These are phyloP conservation scores for Girardinus metallicus DNA, from an alignment of 2,797 vertebrate species.

Conservation along the genomic window DNA sequence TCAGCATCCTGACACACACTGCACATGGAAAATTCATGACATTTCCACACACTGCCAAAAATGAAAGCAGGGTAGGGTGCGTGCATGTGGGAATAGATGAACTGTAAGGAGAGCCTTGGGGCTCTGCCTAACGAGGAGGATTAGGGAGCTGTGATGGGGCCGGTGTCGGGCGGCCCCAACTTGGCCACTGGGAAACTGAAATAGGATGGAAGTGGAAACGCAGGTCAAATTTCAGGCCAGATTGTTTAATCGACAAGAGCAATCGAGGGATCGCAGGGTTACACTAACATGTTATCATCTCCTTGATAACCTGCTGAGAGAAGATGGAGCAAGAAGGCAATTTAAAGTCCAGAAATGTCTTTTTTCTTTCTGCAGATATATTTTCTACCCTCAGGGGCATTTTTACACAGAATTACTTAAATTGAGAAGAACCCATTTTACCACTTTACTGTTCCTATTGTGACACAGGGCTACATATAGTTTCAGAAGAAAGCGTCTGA, in stretches of 20 bases:
- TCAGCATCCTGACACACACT: conserved; percentile 54
- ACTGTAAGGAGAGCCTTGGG: conserved; percentile 67
- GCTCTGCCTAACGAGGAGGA: conserved; percentile 70
- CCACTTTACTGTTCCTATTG: conserved; percentile 6
- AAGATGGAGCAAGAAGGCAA: conserved; percentile 19
- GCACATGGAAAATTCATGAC: conserved; percentile 68
- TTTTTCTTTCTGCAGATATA: neutral
- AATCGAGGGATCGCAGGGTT: conserved; percentile 59
- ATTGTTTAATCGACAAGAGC: conserved; percentile 58
- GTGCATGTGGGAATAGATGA: conserved; percentile 62
- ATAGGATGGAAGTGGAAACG: conserved; percentile 24
- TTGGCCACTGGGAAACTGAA: conserved; percentile 37
- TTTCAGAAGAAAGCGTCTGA: neutral
- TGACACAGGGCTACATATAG: neutral
- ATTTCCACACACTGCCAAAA: conserved; percentile 56
- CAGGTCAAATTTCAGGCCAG: conserved; percentile 48
- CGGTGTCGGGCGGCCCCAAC: conserved; percentile 35
- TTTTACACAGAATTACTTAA: conserved; percentile 42
- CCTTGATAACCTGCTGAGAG: conserved; percentile 48
- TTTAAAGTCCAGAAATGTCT: conserved; percentile 21
- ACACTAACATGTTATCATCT: conserved; percentile 55
- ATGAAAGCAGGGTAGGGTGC: conserved; percentile 67
- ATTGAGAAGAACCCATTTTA: conserved; percentile 31
- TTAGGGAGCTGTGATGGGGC: conserved; percentile 66
- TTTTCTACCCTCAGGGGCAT: conserved; percentile 31